Conservation (phyloP, 2,888 invertebrate species). For the Diadegma fenestrale region DNA sequence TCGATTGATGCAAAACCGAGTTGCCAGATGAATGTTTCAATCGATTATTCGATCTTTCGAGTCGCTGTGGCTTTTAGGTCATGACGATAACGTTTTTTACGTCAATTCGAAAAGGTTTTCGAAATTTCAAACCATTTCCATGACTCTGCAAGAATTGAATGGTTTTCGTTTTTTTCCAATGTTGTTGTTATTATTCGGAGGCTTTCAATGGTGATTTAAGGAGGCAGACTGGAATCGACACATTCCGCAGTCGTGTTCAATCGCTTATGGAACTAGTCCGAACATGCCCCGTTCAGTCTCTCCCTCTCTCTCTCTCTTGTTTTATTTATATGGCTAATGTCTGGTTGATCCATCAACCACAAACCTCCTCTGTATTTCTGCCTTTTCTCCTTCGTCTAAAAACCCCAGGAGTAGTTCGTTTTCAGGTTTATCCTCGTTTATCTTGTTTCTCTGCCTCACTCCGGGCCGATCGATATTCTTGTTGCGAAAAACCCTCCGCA, state of each 20-base stretch:
- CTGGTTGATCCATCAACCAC: constrained; percentile 18
- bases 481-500: constrained; percentile 1
- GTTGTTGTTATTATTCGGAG: background rate
- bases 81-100: background rate
- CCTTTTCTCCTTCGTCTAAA: constrained; percentile 2
- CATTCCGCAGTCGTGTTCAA: constrained; percentile 63
- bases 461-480: background rate
- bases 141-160: background rate
- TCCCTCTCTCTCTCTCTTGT: background rate
- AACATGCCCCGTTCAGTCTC: constrained; percentile 57
- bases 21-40: background rate
- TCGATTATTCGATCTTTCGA: no score
- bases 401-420: background rate
- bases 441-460: constrained; percentile 4
- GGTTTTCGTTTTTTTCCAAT: background rate
- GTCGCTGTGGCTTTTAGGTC: background rate
- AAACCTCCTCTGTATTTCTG: background rate
- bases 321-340: constrained; percentile 15
- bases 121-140: background rate
- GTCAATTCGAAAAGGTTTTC: background rate
- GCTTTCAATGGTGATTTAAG: constrained; percentile 31
- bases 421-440: constrained; percentile 27
- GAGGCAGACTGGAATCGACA: constrained; percentile 51
- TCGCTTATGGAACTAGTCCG: constrained; percentile 64
- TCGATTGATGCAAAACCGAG: background rate